Evolutionary conservation across 1,140 invertebrate genomes (phyloP).

Genomic region (Drosophila tsacasi): DNA sequence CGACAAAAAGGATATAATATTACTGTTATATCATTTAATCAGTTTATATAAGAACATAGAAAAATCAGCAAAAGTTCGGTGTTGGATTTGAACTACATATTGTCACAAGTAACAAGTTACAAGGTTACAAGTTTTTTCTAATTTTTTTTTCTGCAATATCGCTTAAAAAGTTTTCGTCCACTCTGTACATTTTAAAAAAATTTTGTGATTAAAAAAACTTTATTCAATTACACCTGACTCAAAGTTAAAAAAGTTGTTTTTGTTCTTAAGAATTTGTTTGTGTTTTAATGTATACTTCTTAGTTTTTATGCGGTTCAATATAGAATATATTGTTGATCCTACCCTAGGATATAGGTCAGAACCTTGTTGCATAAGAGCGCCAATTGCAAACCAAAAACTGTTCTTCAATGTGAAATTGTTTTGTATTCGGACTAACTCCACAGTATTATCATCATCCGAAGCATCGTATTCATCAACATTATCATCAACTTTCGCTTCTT

Average conservation of each 20-base stretch:
- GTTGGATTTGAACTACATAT: no score
- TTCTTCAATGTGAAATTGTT: conserved; percentile 91
- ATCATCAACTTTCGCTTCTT: conserved; percentile 11
- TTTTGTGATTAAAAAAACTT: neutral
- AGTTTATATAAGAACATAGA: no score
- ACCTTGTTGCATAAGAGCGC: conserved; percentile 97
- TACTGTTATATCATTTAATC: no score
- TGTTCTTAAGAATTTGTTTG: neutral
- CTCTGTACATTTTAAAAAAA: neutral
- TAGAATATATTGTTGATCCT: conserved; percentile 20
- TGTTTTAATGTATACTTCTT: neutral
- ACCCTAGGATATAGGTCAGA: conserved; percentile 94
- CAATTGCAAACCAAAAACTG: conserved; percentile 96
- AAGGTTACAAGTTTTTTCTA: no score
- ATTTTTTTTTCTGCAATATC: no score
- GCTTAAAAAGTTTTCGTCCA: no score
- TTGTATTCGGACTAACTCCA: conserved; percentile 86
- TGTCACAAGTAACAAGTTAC: no score
- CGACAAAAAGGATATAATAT: no score
- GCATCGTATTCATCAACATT: conserved; percentile 35
- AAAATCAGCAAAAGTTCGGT: no score
- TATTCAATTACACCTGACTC: neutral
- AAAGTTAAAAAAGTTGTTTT: neutral
- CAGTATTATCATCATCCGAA: conserved; percentile 77
- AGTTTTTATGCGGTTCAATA: neutral